phyloP scores from a whole-genome alignment of 2,797 vertebrate genomes.

The Chiloscyllium punctatum region DNA sequence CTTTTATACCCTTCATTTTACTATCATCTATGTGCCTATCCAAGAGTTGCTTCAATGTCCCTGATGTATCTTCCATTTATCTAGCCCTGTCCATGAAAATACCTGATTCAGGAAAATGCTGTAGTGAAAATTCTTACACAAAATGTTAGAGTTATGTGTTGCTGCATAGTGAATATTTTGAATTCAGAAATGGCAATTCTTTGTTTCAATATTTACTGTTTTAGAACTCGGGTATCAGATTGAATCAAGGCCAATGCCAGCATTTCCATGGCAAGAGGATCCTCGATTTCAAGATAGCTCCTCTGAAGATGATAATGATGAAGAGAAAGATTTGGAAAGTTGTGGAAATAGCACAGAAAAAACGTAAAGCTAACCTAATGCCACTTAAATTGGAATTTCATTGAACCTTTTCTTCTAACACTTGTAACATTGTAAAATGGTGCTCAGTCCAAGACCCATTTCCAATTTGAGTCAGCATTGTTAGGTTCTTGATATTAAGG shows the following conservation, averaged over 20 bases:
- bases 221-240: conserved; percentile 61
- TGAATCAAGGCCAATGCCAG: conserved; percentile 60
- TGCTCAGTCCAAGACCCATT: neutral
- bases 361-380: conserved; percentile 46
- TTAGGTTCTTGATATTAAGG: neutral
- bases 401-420: neutral
- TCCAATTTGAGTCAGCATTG: neutral
- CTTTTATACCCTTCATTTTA: too few species aligned
- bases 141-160: too few species aligned
- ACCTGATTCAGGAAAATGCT: neutral
- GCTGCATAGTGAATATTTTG: neutral
- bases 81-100: too few species aligned
- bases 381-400: neutral
- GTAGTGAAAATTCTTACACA: neutral
- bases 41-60: too few species aligned
- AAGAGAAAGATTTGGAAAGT: conserved; percentile 52
- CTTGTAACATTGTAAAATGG: neutral
- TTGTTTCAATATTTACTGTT: conserved; percentile 33
- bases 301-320: conserved; percentile 74
- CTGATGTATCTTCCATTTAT: neutral
- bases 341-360: conserved; percentile 43
- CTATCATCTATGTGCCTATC: too few species aligned
- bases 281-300: conserved; percentile 80
- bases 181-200: neutral
- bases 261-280: conserved; percentile 71